These are phyloP conservation scores for Portunus trituberculatus DNA, from an alignment of 1,140 invertebrate species.

Conservation along the genomic window DNA sequence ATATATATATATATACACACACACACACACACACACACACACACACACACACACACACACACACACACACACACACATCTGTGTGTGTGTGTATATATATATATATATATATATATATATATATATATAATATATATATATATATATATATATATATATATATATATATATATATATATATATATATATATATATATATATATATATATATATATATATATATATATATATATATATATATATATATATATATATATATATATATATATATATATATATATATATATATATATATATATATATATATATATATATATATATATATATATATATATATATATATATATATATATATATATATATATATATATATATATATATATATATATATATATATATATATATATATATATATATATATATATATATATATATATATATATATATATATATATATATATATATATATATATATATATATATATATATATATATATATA, in stretches of 20 bases:
- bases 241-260: not conserved
- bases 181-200: not conserved
- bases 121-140: not conserved
- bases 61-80: too few relatives aligned
- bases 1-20: not conserved
- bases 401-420: not conserved
- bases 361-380: not conserved
- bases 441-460: not conserved
- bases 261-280: not conserved
- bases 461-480: not conserved
- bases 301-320: not conserved
- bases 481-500: not conserved
- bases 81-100: too few relatives aligned
- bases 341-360: not conserved
- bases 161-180: not conserved
- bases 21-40: too few relatives aligned
- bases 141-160: too few relatives aligned
- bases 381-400: not conserved
- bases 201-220: not conserved
- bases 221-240: not conserved
- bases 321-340: not conserved
- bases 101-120: not conserved
- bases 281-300: too few relatives aligned
- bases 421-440: too few relatives aligned
- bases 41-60: too few relatives aligned